Base-by-base conservation (phyloP, 2,888 invertebrate genomes). In the Agrilus biguttatus region DNA sequence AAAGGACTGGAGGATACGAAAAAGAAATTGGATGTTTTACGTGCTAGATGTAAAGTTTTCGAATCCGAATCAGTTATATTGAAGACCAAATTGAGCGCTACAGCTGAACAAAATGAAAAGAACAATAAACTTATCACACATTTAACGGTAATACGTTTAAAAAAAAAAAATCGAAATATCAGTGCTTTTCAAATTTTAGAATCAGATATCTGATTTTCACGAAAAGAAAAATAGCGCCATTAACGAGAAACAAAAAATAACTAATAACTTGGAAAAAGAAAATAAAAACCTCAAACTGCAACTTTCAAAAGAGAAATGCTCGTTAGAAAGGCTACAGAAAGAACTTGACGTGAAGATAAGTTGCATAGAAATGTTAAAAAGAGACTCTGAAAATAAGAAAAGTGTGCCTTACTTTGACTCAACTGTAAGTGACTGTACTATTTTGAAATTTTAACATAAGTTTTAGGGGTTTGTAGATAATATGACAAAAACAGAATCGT, bases 31-130 rank as follows among this genome's bases (percentile, higher is more conserved):
- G 77, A 81, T n/a, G 78, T 75, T 1, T 65, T 75, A 0, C 78
- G 73, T 58, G 80, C 82, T 28, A 73, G 86, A 51, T 74, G 77
- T 45, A 75, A 74, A 55, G 80, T 78, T 40, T 62, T 86, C 17
- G 81, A 81, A 53, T 74, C 74, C 44, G 84, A 86, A 47, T 60
- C 73, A 12, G 66, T 66, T 1, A 67, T 66, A 0, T 63, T 74
- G 28, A 77, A 77, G 55, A 69, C 72, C 33, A 80, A 78, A 52
- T 67, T 78, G 47, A 66, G 68, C 34, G 72, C 76, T 1, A 61
- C 80, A 46, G 69, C 74, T 21, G 77, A 80, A 47, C 79, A 80
- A 55, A 73, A 74, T 42, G 72, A 70, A 32, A 74, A 73, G 51
- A 80, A 80, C 52, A 77, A 80, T 49, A 63, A 77, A 42, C 65